Evolutionary conservation across 2,113 vertebrate species (phyloP), one percentile per base, ranked within the genome.

Genomic region (Cromileptes altivelis): DNA sequence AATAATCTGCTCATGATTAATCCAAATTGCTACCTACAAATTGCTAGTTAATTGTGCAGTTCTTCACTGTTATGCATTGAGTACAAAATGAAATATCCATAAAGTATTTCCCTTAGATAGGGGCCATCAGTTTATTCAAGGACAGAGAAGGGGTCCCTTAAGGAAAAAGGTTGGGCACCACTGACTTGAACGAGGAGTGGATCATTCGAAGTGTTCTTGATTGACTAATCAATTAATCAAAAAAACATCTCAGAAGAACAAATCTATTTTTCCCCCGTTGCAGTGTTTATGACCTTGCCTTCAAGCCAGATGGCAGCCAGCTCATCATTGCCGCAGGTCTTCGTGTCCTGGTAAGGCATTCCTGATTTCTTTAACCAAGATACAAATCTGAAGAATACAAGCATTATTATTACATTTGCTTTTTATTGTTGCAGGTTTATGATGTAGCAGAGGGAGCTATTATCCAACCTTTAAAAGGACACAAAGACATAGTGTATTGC

Each of bases 251-350:
- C 6, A 85, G 23, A 11, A 47, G 23, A 42, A 25, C 63, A 15
- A 23, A 23, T 64, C 8, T 30, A 40, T 74, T 61, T 33, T 70
- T 80, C 18, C 70, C 70, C 13, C 17, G 3, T 85, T 78, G 15
- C 90, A 99, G 98, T 81, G 95, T 99, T 90, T 99, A 98, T 92
- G 98, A 99, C 76, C 94, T 99, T 19, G 97, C 98, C 0, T 99
- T 99, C 94, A 99, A 98, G 84, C 98, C 98, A 3, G 98, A 99
- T 88, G 98, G 98, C 87, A 97, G 94, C 52, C 98, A 99, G n/a
- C 91, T 99, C 85, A 97, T 99, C 84, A 95, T 99, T 81, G 98
- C 98, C 89, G 96, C 98, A 68, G 98, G 98, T 86, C 97, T 96
- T 80, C 96, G 97, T 84, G 97, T 99, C 83, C 94, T 99, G 96